Evolutionary conservation across 2,113 vertebrate species (phyloP).

Genomic region (Tetraodon nigroviridis): DNA sequence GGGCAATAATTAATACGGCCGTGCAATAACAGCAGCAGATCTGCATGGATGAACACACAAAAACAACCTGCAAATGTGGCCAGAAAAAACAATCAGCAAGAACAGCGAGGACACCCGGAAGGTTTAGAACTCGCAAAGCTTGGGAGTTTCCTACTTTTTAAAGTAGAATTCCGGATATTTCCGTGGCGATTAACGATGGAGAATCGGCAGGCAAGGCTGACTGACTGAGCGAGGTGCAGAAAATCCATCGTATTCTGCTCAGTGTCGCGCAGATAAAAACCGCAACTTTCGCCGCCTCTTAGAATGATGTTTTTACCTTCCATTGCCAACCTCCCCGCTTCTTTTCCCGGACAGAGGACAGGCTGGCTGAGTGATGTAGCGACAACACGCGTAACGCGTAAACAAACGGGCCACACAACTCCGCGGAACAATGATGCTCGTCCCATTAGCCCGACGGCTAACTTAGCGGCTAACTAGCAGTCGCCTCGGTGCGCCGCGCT

Average conservation of each 20-base stretch:
- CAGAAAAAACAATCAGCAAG: not conserved
- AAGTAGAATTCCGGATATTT: constrained; percentile 21
- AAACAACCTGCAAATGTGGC: too few relatives aligned
- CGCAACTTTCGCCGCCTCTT: not conserved
- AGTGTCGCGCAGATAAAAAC: not conserved
- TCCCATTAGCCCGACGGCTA: constrained; percentile 52
- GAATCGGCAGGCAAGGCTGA: constrained; percentile 1
- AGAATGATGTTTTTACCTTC: not conserved
- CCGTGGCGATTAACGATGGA: constrained; percentile 1
- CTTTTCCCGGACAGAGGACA: constrained; percentile 12
- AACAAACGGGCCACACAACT: constrained; percentile 69
- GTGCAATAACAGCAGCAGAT: constrained; percentile 41
- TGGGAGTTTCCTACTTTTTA: not conserved
- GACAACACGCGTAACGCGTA: constrained; percentile 52
- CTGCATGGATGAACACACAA: not conserved
- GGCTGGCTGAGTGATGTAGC: constrained; percentile 39
- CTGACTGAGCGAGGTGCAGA: constrained; percentile 14
- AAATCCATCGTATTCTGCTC: not conserved
- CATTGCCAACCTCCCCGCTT: not conserved
- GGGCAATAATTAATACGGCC: constrained; percentile 68
- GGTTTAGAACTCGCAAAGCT: not conserved
- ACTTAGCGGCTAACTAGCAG: constrained; percentile 59
- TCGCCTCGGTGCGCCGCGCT: constrained; percentile 50
- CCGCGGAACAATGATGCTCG: constrained; percentile 76
- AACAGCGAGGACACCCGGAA: not conserved